A percentile compares a stretch with the other conserved stretches of the same genome.
Conservation (phyloP, 2,797 vertebrate species). For the Aplochiton taeniatus region DNA sequence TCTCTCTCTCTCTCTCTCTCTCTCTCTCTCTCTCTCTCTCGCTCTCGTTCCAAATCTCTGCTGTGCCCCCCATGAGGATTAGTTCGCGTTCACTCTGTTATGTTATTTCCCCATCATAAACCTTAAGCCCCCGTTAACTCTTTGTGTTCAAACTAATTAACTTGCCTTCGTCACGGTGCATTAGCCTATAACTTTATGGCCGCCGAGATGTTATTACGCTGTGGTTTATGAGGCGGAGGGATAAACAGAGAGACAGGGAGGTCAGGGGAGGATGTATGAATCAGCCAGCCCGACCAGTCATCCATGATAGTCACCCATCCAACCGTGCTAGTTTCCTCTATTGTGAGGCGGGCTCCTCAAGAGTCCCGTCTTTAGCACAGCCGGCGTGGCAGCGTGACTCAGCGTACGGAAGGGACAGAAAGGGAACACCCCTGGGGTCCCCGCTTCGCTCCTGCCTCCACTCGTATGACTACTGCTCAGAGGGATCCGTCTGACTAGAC, state of each 20-base stretch:
- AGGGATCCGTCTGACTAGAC: slow-evolving; percentile 14
- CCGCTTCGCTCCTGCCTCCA: slow-evolving; percentile 32
- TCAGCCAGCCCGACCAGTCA: slow-evolving; percentile 37
- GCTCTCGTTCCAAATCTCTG: slow-evolving; percentile 31
- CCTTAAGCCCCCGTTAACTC: slow-evolving; percentile 59
- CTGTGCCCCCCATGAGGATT: slow-evolving; percentile 25
- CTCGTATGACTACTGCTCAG: slow-evolving; percentile 43
- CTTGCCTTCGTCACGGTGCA: slow-evolving; percentile 30
- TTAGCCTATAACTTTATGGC: slow-evolving; percentile 38
- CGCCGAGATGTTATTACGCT: slow-evolving; percentile 48
- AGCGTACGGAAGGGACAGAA: slow-evolving; percentile 47
- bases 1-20: slow-evolving; percentile 6
- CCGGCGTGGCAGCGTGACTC: slow-evolving; percentile 54
- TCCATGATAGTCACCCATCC: slow-evolving; percentile 48
- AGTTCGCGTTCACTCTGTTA: not conserved
- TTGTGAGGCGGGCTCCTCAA: slow-evolving; percentile 33
- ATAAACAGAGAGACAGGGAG: slow-evolving; percentile 57
- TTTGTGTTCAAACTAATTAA: slow-evolving; percentile 61
- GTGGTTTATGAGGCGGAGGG: slow-evolving; percentile 57
- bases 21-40: slow-evolving; percentile 13
- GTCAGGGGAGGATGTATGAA: slow-evolving; percentile 48
- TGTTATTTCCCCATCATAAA: slow-evolving; percentile 38
- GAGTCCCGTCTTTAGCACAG: slow-evolving; percentile 23
- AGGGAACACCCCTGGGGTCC: slow-evolving; percentile 43
- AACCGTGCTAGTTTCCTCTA: slow-evolving; percentile 36